Evolutionary conservation across 2,888 invertebrate species (phyloP), one percentile per base, ranked within the genome.

Genomic region (Leptinotarsa peninsularis): DNA sequence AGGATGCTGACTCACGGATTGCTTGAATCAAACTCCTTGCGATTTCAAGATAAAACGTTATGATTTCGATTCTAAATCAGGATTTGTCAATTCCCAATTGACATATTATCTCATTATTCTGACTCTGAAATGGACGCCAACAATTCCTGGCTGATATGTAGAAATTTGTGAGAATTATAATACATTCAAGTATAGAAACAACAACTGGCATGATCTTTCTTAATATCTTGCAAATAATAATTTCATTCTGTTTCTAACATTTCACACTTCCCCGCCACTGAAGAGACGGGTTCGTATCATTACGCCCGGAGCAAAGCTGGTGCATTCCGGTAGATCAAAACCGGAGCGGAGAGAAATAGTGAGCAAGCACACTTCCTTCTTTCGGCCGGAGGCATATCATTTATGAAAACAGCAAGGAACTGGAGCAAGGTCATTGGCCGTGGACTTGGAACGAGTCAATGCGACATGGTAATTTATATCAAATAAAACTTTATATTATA

Each of bases 351-450:
- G 81, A 75, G 73, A 70, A 73, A 75, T 72, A 75, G 71, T 75
- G 80, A 82, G 83, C 82, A 79, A 82, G 83, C 82, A 81, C 83
- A 84, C 84, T 84, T 84, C 83, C 84, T 83, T 80, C 80, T 78
- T 75, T 70, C 63, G 52, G 76, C 75, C 75, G 50, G 71, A 71
- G 82, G 83, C 83, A 77, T 77, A 82, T 81, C 81, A 80, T 83
- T 84, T 82, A 83, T 83, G 81, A 83, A 84, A 83, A 81, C 80
- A 75, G 73, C 76, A 76, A 75, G 79, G 83, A 85, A 86, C 85
- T 85, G 83, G 86, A 86, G 84, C 85, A 86, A 86, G 86, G 85
- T 86, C 85, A 84, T 85, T 85, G 85, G 80, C 85, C 86, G 84
- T 82, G 81, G 75, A 76, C 78, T 76, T 78, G 72, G 43, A 78